phyloP scores from a whole-genome alignment of 2,888 invertebrate genomes.

The Xestia sexstrigata region DNA sequence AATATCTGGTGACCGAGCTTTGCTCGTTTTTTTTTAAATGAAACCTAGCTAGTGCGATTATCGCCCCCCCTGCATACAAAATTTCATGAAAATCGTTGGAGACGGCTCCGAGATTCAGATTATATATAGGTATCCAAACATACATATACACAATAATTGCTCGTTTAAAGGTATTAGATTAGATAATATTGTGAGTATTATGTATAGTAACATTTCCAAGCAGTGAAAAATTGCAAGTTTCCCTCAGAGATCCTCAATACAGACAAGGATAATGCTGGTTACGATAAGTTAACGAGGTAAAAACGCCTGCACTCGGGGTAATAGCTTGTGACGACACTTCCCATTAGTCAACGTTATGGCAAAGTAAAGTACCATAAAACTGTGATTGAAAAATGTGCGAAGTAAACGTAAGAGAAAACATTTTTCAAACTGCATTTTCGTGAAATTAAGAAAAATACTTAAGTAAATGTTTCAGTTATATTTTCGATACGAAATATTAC shows the following conservation, averaged over 20 bases:
- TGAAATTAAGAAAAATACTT: not conserved
- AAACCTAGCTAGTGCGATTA: too few relatives aligned
- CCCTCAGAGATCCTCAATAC: conserved; percentile 14
- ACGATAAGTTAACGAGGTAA: conserved; percentile 58
- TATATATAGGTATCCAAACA: too few relatives aligned
- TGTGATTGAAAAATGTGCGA: conserved; percentile 60
- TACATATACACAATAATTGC: too few relatives aligned
- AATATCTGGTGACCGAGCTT: too few relatives aligned
- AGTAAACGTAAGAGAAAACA: conserved; percentile 25
- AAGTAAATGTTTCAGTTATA: not conserved
- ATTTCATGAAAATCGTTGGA: too few relatives aligned
- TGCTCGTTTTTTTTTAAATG: too few relatives aligned
- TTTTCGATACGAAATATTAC: too few relatives aligned
- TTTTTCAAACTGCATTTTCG: conserved; percentile 5
- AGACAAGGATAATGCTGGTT: conserved; percentile 36
- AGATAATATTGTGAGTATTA: not conserved
- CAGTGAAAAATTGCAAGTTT: conserved; percentile 24
- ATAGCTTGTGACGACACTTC: conserved; percentile 42
- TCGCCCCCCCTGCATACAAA: too few relatives aligned
- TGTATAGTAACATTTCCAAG: not conserved
- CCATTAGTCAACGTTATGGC: conserved; percentile 52
- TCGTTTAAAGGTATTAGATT: too few relatives aligned
- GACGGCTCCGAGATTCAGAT: too few relatives aligned
- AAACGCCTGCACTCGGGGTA: conserved; percentile 45
- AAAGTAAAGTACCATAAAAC: conserved; percentile 39